These are phyloP conservation scores for Gadus macrocephalus DNA, from an alignment of 2,113 vertebrate species.

Conservation along the genomic window DNA sequence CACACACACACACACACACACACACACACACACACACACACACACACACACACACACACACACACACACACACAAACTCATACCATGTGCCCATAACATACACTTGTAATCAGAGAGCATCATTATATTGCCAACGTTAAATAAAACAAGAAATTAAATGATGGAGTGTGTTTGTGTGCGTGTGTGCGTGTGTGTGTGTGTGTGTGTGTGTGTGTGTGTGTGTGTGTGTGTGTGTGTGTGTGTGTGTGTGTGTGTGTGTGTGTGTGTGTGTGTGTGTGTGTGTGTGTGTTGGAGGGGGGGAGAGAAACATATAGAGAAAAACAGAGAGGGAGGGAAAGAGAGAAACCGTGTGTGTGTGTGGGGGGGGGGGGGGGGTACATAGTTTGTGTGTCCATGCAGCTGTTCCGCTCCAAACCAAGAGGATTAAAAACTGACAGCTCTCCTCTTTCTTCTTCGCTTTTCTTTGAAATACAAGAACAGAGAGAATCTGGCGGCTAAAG, in stretches of 20 bases:
- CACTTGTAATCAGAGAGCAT: neutral
- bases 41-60: conserved; percentile 8
- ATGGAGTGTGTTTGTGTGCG: neutral
- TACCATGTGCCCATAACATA: conserved; percentile 1
- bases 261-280: no score
- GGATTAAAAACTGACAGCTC: conserved; percentile 21
- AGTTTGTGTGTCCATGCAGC: conserved; percentile 27
- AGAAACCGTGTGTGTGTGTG: neutral
- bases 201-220: no score
- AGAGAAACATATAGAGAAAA: no score
- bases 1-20: conserved; percentile 11
- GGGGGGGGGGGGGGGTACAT: neutral
- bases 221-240: no score
- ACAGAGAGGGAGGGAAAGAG: no score
- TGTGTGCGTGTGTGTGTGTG: no score
- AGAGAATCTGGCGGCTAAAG: neutral
- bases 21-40: conserved; percentile 7
- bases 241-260: no score
- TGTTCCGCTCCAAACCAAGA: conserved; percentile 12
- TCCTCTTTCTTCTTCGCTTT: conserved; percentile 8
- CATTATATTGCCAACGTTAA: conserved; percentile 9
- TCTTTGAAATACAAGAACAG: conserved; percentile 21
- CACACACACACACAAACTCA: conserved; percentile 8
- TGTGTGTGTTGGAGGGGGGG: neutral
- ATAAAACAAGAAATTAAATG: conserved; percentile 30